Conservation (phyloP, 2,888 invertebrate genomes). For the Dolomedes plantarius region DNA sequence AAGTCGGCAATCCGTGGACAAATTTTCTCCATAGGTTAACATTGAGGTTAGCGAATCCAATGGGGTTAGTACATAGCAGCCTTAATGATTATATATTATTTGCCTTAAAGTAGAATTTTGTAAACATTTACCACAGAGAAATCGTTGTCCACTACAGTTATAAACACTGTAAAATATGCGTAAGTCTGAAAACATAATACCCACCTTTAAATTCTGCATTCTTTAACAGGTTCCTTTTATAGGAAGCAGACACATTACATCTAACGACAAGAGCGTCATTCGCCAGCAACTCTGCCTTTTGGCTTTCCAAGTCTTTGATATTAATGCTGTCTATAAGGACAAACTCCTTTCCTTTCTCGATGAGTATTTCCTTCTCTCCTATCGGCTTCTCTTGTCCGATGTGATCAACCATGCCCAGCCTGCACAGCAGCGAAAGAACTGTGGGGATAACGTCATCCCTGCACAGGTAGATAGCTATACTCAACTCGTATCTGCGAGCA, state of each 20-base stretch:
- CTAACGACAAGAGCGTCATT: neutral
- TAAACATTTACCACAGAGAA: too few relatives aligned
- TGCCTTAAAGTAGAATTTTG: too few relatives aligned
- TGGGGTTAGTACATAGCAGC: too few relatives aligned
- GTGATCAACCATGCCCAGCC: neutral
- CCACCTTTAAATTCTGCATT: neutral
- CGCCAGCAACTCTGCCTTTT: neutral
- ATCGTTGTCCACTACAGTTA: too few relatives aligned
- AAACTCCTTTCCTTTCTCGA: neutral
- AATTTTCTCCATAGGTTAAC: too few relatives aligned
- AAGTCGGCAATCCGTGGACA: too few relatives aligned
- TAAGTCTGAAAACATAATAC: too few relatives aligned
- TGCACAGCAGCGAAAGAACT: neutral
- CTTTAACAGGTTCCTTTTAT: neutral
- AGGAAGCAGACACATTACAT: neutral
- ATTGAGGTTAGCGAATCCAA: too few relatives aligned
- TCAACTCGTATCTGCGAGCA: neutral
- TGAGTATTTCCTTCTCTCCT: neutral
- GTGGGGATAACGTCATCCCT: neutral
- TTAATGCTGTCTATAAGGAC: neutral
- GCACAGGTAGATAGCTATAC: neutral
- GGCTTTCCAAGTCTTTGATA: neutral
- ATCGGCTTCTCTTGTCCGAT: neutral
- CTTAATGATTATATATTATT: too few relatives aligned
- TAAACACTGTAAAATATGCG: too few relatives aligned